Evolutionary conservation across 2,113 vertebrate species (phyloP).

Genomic region (Albula goreensis): DNA sequence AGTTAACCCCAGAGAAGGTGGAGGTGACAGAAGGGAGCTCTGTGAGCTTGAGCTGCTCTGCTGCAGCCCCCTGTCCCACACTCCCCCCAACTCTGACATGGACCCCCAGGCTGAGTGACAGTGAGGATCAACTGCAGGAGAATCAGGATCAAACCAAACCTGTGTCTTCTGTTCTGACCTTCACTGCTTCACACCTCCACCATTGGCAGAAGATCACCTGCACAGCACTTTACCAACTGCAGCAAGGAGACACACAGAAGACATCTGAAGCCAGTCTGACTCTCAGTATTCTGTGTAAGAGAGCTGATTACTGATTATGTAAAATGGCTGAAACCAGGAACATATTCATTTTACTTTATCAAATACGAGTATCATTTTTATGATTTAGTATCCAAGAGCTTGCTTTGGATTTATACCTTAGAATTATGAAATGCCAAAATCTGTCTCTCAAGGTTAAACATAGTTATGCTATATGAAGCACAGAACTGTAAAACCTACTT

Average conservation of each 20-base stretch:
- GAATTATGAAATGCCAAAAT: too few relatives aligned
- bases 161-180: constrained; percentile 43
- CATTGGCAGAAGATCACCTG: constrained; percentile 40
- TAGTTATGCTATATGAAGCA: too few relatives aligned
- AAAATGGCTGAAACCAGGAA: too few relatives aligned
- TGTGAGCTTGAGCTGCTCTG: constrained; percentile 51
- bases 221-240: constrained; percentile 41
- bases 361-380: too few relatives aligned
- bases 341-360: not conserved
- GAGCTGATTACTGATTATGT: not conserved
- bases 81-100: constrained; percentile 57
- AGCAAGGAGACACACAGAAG: constrained; percentile 33
- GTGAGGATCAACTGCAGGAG: constrained; percentile 31
- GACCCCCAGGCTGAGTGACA: constrained; percentile 46
- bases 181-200: constrained; percentile 47
- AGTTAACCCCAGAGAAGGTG: constrained; percentile 37
- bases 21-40: constrained; percentile 53
- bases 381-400: too few relatives aligned
- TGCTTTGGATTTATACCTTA: too few relatives aligned
- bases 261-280: constrained; percentile 28
- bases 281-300: constrained; percentile 54
- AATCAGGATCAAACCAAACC: constrained; percentile 36
- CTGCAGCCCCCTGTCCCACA: constrained; percentile 46
- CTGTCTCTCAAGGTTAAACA: too few relatives aligned
- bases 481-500: not conserved